These are phyloP conservation scores for Paracyclopina nana DNA, from an alignment of 1,140 invertebrate species.

Conservation along the genomic window DNA sequence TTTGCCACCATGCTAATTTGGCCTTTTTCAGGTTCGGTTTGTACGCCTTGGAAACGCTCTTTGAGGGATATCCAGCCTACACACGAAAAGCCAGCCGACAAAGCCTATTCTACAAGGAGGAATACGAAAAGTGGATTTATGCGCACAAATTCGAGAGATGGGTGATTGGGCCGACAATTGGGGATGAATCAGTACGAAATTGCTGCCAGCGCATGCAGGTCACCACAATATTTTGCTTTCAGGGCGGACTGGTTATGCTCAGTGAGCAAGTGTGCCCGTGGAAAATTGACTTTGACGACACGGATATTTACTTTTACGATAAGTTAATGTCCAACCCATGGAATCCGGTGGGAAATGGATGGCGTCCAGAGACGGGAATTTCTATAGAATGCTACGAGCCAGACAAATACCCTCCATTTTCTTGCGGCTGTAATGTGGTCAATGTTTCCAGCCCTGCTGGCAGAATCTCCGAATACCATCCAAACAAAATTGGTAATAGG, in stretches of 20 bases:
- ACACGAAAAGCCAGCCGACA: background rate
- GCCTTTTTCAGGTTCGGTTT: background rate
- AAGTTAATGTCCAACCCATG: background rate
- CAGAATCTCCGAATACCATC: background rate
- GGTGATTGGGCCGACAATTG: slow-evolving; percentile 5
- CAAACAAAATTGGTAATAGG: background rate
- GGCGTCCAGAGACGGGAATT: background rate
- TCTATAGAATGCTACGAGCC: background rate
- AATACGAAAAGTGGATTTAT: slow-evolving; percentile 7
- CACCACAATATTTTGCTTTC: background rate
- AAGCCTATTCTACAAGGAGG: slow-evolving; percentile 3
- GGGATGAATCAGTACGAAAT: background rate
- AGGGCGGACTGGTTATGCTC: background rate
- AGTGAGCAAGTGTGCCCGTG: background rate
- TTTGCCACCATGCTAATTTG: background rate
- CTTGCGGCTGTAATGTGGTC: background rate
- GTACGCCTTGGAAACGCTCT: slow-evolving; percentile 1
- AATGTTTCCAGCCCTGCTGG: background rate
- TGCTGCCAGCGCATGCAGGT: background rate
- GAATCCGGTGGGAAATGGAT: background rate
- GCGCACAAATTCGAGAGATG: slow-evolving; percentile 5
- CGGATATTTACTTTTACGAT: background rate
- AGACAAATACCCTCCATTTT: background rate
- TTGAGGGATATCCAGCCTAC: slow-evolving; percentile 8
- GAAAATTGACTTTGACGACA: background rate